Evolutionary conservation across 2,113 vertebrate genomes (phyloP).

Genomic region (Trachemys scripta): DNA sequence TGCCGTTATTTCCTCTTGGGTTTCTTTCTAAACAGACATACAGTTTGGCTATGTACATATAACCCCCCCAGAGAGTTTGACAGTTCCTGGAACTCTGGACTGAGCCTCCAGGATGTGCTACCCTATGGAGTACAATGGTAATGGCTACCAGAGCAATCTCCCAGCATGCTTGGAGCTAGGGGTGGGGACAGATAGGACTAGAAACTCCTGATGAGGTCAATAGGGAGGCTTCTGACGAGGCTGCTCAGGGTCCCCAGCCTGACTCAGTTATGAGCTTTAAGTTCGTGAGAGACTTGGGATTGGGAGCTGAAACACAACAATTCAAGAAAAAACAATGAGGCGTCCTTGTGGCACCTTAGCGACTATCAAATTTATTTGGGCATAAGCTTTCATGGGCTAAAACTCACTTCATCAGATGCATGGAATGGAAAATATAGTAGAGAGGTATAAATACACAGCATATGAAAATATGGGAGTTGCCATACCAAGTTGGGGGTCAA

Average conservation of each 20-base stretch:
- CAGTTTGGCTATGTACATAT: neutral
- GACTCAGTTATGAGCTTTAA: neutral
- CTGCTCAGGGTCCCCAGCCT: neutral
- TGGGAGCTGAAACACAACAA: neutral
- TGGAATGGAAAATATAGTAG: too few species aligned
- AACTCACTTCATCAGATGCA: too few species aligned
- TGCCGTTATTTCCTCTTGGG: neutral
- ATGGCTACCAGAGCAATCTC: neutral
- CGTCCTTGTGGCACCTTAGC: too few species aligned
- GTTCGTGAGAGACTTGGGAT: neutral
- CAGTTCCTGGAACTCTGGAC: neutral
- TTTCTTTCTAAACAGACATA: neutral
- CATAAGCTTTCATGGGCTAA: too few species aligned
- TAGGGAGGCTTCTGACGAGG: neutral
- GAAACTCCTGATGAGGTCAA: neutral
- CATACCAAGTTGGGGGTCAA: too few species aligned
- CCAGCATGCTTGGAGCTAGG: neutral
- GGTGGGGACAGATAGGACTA: neutral
- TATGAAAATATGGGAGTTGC: too few species aligned
- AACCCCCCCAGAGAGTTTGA: neutral
- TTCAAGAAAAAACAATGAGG: too few species aligned
- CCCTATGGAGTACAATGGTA: neutral
- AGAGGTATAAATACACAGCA: too few species aligned
- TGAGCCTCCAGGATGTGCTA: neutral
- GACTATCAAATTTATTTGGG: too few species aligned